Evolutionary conservation across 1,140 invertebrate species (phyloP), one percentile per base, ranked within the genome.

Genomic region (Limonius californicus): DNA sequence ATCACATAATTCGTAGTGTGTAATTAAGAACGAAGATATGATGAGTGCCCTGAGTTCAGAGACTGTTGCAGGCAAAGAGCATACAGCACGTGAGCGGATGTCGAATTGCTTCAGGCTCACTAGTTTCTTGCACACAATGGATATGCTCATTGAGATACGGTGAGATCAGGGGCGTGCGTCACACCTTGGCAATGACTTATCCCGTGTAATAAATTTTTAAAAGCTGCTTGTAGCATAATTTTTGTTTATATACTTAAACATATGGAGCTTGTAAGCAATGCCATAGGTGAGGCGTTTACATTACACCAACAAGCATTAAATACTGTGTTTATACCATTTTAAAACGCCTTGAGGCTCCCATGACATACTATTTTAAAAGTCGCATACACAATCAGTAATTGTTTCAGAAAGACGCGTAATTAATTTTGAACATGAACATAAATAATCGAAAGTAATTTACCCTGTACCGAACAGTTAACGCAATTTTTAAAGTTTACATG

Each of bases 41-140:
- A 61, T 61, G 56, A 61, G 62, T 58, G 62, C 55, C 66, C 57
- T 61, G 55, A 53, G 60, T 59, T 53, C 59, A 30, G 53, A 59
- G 54, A 58, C 35, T 65, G 53, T 50, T 16, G 18, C 55, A 54
- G 16, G 2, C 35, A 47, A 62, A 43, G 55, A 39, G 62, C 65
- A 67, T 67, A 67, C 64, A 67, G 65, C 65, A 67, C 65, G 65
- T 64, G 65, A 67, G 55, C 62, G 62, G 61, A 66, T 39, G 53
- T 54, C 47, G 57, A 30, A 23, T 60, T 61, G 58, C 59, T 54
- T 35, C 18, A 39, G 35, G 35, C 35, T 12, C 35, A 12, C n/a
- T 12, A 39, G 20, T 32, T 23, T 66, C 42, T 57, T 45, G 35
- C 21, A 53, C 55, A 65, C 59, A 65, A 61, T 65, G 56, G 57